Conservation (phyloP, 2,113 vertebrate species). For the Neotoma lepida region DNA sequence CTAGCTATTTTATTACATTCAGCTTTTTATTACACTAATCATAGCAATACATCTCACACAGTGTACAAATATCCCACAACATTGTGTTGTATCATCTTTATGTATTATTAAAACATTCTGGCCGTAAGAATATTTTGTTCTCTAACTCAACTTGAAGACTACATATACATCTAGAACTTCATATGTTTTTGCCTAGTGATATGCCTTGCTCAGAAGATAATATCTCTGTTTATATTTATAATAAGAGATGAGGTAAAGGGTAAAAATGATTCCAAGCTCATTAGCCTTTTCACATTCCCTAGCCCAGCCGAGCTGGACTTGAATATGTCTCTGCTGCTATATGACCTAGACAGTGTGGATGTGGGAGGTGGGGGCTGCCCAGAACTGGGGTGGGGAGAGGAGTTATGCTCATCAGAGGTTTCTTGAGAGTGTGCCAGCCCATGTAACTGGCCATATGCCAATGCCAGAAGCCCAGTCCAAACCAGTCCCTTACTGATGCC, state of each 20-base stretch:
- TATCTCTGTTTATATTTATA: not conserved
- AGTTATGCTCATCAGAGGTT: not conserved
- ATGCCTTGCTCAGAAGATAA: not conserved
- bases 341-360: not conserved
- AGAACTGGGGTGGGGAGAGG: not conserved
- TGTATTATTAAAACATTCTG: conserved; percentile 31
- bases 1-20: no score
- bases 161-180: not conserved
- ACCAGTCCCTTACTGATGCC: not conserved
- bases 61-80: not conserved
- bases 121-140: not conserved
- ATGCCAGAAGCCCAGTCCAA: not conserved
- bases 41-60: no score
- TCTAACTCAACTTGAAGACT: not conserved
- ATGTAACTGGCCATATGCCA: not conserved
- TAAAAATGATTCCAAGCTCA: not conserved
- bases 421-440: not conserved
- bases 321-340: not conserved
- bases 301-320: not conserved
- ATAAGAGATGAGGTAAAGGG: not conserved
- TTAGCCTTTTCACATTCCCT: not conserved
- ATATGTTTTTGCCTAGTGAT: not conserved
- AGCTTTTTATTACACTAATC: no score
- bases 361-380: not conserved
- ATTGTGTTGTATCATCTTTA: not conserved